phyloP scores from a whole-genome alignment of 1,140 invertebrate species.

The Oscheius sp. region DNA sequence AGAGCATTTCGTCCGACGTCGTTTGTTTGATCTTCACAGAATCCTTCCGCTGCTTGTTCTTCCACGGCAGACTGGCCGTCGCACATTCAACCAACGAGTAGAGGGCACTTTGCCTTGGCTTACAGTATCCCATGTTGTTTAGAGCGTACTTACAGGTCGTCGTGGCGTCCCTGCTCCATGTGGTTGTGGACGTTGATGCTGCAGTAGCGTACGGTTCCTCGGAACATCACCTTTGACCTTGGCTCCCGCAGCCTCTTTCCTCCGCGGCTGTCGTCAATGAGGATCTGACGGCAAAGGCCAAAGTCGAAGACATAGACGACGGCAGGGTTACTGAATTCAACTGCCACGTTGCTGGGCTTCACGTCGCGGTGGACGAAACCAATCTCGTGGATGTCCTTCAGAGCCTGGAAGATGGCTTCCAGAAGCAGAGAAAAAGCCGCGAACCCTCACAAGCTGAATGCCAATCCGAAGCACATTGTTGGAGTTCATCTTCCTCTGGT shows the following conservation, averaged over 20 bases:
- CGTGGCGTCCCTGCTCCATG: constrained; percentile 70
- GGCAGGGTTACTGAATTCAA: constrained; percentile 25
- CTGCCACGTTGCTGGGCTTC: constrained; percentile 54
- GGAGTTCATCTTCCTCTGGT: constrained; percentile 41
- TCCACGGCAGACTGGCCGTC: constrained; percentile 94
- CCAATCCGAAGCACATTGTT: constrained; percentile 42
- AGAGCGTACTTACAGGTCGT: constrained; percentile 64
- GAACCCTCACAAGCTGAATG: constrained; percentile 37
- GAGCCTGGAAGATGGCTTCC: too few species aligned
- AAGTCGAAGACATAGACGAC: constrained; percentile 53
- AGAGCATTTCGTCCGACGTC: constrained; percentile 27
- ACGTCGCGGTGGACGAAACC: constrained; percentile 56
- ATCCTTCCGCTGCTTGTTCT: constrained; percentile 44
- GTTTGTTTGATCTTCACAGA: constrained; percentile 38
- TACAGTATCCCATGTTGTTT: too few species aligned
- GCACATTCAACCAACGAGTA: constrained; percentile 64
- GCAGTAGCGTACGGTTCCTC: constrained; percentile 95
- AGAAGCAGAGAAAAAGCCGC: too few species aligned
- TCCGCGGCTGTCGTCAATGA: constrained; percentile 31
- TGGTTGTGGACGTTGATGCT: constrained; percentile 98
- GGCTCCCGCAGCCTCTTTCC: constrained; percentile 42
- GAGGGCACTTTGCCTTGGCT: too few species aligned
- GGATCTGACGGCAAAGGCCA: constrained; percentile 50
- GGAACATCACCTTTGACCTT: constrained; percentile 50
- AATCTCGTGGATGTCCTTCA: constrained; percentile 46